Base-by-base conservation (phyloP, 2,113 vertebrate genomes). In the Pseudonaja textilis region DNA sequence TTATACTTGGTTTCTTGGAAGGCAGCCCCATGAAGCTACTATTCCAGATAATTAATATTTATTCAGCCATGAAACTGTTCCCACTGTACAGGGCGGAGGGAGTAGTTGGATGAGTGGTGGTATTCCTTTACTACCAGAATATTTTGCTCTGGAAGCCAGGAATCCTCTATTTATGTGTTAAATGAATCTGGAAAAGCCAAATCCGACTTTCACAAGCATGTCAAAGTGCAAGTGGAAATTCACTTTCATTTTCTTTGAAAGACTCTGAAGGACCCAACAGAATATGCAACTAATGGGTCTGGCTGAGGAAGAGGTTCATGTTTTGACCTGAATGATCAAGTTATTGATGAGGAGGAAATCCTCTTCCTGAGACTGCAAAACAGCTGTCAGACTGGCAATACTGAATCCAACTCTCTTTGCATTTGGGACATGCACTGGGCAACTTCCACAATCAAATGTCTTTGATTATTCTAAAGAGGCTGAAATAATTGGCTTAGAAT, bases 1-100 rank as follows among this genome's bases (percentile, higher is more conserved):
- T 95, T 93, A 93, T 22, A 56, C 50, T 92, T 55, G 92, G 95
- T 94, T 96, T 93, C 94, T 91, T 93, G 94, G 95, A 95, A 94
- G 93, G 92, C 88, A 12, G 89, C 93, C 94, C 47, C n/a, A 29
- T 55, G 92, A 93, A 90, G 23, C 56, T 56, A 20, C 34, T 11
- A 34, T 64, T 50, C 56, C 88, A 90, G 92, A 61, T 86, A 61
- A 81, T 86, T 90, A 64, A 93, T 90, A 61, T 85, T 90, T 85
- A 85, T 42, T 93, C 88, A 86, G 56, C 47, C 52, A 57, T 61
- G 56, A 74, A 90, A 86, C 74, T 22, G 12, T 91, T 85, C 42
- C 45, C 55, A 85, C 25, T 52, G 39, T 81, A 50, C 3, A 92
- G 61, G 34, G 50, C 29, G 5, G 23, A 74, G 56, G n/a, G 20